Evolutionary conservation across 1,140 invertebrate genomes (phyloP), one percentile per base, ranked within the genome.

Genomic region (Megalopta genalis): DNA sequence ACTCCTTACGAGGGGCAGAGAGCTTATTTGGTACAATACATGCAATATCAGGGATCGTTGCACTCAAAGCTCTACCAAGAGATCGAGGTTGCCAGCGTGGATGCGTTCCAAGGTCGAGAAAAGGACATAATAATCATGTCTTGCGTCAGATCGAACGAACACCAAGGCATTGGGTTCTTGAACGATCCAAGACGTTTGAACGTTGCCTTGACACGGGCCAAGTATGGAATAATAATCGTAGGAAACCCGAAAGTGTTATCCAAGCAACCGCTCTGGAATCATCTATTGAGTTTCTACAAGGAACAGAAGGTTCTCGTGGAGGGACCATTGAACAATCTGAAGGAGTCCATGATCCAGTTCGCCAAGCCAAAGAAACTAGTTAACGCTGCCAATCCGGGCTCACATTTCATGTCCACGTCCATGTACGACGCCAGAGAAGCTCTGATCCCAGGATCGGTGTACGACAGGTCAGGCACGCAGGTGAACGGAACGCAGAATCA

Each of bases 91-190:
- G 99, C 99, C 0, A 99, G 98, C 93, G 99, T 99, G 14, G 99
- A 99, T 92, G 99, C 99, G 4, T 99, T 99, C 90, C 97, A 98
- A 90, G 97, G 99, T 0, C 94, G 99, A 68, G 99, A 99, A 89
- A 99, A 99, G 90, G 99, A 99, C 89, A 97, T 99, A 63, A 99
- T 99, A 66, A 99, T 99, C 37, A 99, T 99, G 95, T 98, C 99
- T 0, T 99, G 98, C 92, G 96, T 99, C 88, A 94, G 99, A 94
- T 93, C 96, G 91, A 95, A 99, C 94, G 93, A 99, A 95, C 95
- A 99, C 95, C 95, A 98, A 95, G 95, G 98, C 94, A 96, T 99
- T 93, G 94, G 99, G 18, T 99, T 99, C 90, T 93, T 99, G 1
- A 99, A 99, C 89, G 99, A 99, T 92, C 99, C 99, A 0, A 94